Evolutionary conservation across 2,797 vertebrate species (phyloP).

Genomic region (Urocyon cinereoargenteus): DNA sequence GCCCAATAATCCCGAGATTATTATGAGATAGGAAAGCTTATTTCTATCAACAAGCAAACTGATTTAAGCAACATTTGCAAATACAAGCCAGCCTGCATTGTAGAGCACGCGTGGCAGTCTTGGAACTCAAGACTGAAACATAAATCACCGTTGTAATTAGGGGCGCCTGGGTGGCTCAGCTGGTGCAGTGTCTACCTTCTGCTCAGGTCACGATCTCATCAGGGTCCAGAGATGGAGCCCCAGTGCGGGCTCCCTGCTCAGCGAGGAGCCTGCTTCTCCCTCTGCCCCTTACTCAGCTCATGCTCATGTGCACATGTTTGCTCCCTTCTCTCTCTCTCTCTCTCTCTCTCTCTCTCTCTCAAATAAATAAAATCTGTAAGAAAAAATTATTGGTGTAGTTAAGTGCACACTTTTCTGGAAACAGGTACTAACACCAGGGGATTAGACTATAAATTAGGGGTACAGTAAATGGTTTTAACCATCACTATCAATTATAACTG

Average conservation of each 20-base stretch:
- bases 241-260: too few relatives aligned
- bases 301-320: neutral
- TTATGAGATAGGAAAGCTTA: neutral
- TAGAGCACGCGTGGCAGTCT: rapidly evolving
- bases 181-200: too few relatives aligned
- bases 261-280: too few relatives aligned
- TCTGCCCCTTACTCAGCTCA: neutral
- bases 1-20: neutral
- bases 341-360: neutral
- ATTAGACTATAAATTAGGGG: neutral
- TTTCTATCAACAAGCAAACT: neutral
- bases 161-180: too few relatives aligned
- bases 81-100: neutral
- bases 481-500: neutral
- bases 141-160: neutral
- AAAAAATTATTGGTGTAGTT: neutral
- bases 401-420: neutral
- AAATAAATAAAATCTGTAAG: neutral
- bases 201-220: too few relatives aligned
- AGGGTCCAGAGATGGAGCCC: too few relatives aligned
- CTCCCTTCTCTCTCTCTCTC: neutral
- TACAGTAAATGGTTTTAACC: neutral
- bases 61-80: neutral
- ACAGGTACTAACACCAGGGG: neutral
- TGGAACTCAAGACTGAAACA: neutral